Base-by-base conservation (phyloP, 2,797 vertebrate species). In the Mallotus villosus region DNA sequence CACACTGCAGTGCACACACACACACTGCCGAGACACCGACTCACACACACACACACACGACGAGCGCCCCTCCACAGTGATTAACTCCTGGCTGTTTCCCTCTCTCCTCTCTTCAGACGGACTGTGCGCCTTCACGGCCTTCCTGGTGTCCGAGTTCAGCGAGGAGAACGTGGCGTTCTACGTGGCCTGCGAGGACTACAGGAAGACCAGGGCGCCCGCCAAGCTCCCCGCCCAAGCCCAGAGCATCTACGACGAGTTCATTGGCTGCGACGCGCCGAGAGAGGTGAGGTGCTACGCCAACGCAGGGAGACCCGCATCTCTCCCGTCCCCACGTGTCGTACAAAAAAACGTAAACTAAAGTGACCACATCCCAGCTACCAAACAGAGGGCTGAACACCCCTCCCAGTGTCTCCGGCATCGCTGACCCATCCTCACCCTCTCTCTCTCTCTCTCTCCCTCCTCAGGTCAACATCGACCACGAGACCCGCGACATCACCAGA, bases 151-250 rank as follows among this genome's bases (percentile, higher is more conserved):
- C 0, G 97, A 99, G 80, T 99, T 97, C 87, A 98, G 97, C 1
- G 97, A 99, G 81, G 97, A 99, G 90, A 99, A 99, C 88, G 94
- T 99, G 0, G 95, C 97, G 9, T 99, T 99, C 91, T 99, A 98
- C 94, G 86, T 97, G 79, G 97, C 96, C 41, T 99, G 97, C 64
- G 96, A 98, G 77, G 97, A 99, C 76, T 98, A 95, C 89, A 95
- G 95, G 81, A 94, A 82, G 83, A 96, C 91, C 1, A 97, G 95
- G 76, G 94, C 92, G 2, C 81, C 88, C 4, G 84, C 93, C 78
- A 96, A 97, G 77, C 88, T 96, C 17, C 85, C 90, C 3, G 84
- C 88, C 0, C 98, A 97, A 89, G 97, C 97, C 66, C 94, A 91
- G 74, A 98, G 95, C 83, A 98, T 99, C 82, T 98, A 95, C 67